Evolutionary conservation across 2,113 vertebrate genomes (phyloP), one percentile per base, ranked within the genome.

Genomic region (Caloenas nicobarica): DNA sequence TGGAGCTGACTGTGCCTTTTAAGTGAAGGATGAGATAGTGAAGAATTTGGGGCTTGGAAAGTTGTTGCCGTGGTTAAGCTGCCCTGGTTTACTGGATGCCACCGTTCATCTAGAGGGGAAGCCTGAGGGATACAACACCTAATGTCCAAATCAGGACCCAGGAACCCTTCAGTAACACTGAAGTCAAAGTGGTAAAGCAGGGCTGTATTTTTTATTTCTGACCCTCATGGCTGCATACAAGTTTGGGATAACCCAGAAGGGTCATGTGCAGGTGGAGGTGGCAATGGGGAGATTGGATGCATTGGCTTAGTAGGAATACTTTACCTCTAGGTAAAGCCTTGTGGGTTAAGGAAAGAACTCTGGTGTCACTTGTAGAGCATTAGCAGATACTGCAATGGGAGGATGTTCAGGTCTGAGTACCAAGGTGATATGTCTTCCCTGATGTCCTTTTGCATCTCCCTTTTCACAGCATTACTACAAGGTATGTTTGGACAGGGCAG

Each of bases 1-100:
- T 8, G 3, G 88, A 93, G 88, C 86, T 94, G 78, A 82, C 95
- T 95, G 88, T 94, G 95, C 66, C 83, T 96, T 91, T 96, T 77
- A 96, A 96, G 91, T 92, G 83, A n/a, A 96, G 81, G 57, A 94
- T 93, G 96, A 96, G 66, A 91, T 33, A 95, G 88, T 17, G 80
- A 78, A 84, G 88, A 94, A 91, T 94, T 87, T 86, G 72, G 92
- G 57, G 73, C 95, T 91, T 73, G 90, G 72, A 34, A 95, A 96
- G 90, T 95, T 95, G 78, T 23, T 81, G 58, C 73, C 0, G 5
- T 68, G 60, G 51, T 65, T 88, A 62, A 94, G 78, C 88, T 89
- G 81, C 29, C 78, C 66, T 0, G 1, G n/a, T 90, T 95, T 93
- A 16, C 48, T 60, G 81, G 70, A 34, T 76, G n/a, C 9, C 26